Base-by-base conservation (phyloP, 2,888 invertebrate species). In the Agapetus fuscipes region DNA sequence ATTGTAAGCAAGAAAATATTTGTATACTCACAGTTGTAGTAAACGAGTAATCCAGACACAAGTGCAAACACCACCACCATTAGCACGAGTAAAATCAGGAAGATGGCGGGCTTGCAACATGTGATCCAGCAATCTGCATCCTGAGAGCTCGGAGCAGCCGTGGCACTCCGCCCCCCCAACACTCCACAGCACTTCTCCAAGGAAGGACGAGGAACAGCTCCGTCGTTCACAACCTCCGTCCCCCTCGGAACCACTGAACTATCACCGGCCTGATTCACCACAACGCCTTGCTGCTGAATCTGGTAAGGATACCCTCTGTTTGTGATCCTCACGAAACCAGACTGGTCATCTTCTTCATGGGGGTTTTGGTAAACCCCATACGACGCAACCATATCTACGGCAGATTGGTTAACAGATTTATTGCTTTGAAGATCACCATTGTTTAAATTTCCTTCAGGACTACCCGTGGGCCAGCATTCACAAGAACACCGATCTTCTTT, bases 1-100 rank as follows among this genome's bases (percentile, higher is more conserved):
- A n/a, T n/a, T n/a, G n/a, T n/a, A n/a, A n/a, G n/a, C n/a, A n/a
- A n/a, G n/a, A n/a, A n/a, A n/a, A n/a, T n/a, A n/a, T n/a, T 34
- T 15, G 27, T 12, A 37, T 51, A 72, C 72, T 72, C 56, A 73
- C 73, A 72, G 57, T 72, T 73, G 60, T 71, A 72, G 53, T 72
- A 73, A 55, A 73, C 59, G 57, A 73, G 60, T 52, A 72, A 67
- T 56, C 71, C 72, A 56, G 71, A 71, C 51, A 72, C 66, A 47
- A 71, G 66, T 46, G 72, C 70, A 59, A 73, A 63, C 54, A 73
- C 58, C 48, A 71, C 64, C 54, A 73, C 58, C 60, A 72, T 69
- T 61, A 72, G 66, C 48, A 71, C 58, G 45, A 73, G 58, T 38
- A 73, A 57, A 37, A 72, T 56, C 25, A 71, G 62, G 51, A 73